Base-by-base conservation (phyloP, 2,113 vertebrate species). In the Taxidea taxus region DNA sequence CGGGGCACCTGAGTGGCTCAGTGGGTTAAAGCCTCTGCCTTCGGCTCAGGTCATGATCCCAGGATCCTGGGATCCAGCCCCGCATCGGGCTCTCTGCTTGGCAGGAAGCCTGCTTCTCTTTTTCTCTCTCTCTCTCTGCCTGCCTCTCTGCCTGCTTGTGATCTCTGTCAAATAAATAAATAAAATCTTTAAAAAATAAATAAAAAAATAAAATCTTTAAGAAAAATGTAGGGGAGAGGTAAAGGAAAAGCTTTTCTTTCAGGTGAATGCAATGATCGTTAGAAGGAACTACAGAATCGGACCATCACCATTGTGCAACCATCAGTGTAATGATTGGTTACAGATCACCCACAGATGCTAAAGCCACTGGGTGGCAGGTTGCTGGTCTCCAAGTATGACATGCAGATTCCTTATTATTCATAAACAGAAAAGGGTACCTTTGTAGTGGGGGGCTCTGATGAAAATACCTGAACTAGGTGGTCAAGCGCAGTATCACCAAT, bases 251-350 rank as follows among this genome's bases (percentile, higher is more conserved):
- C 29, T 54, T 31, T 51, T 75, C 20, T 23, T 80, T 39, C 49
- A 29, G 60, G 62, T 7, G 23, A 37, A 44, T 1, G 29, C 10
- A 66, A 60, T 27, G 31, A 58, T 16, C 0, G 2, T 0, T 0
- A 44, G 49, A 68, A 27, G 39, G 39, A 42, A n/a, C 25, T 10
- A 31, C 27, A 47, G 94, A 70, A 62, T 23, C 34, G 49, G 66
- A 42, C 66, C 39, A 87, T 16, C n/a, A 47, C 18, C 44, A 3
- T 58, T 72, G 64, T 58, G 21, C 21, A 44, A 13, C 39, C 54
- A 37, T 34, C 21, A 3, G 1, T 25, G 56, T 27, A 66, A 29
- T 60, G 49, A 49, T 0, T 39, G 60, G 20, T 49, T 12, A 66
- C 15, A 34, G 27, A 11, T 62, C 21, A 4, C 72, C 39, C 44